Base-by-base conservation (phyloP, 2,113 vertebrate species). In the Plotosus lineatus region DNA sequence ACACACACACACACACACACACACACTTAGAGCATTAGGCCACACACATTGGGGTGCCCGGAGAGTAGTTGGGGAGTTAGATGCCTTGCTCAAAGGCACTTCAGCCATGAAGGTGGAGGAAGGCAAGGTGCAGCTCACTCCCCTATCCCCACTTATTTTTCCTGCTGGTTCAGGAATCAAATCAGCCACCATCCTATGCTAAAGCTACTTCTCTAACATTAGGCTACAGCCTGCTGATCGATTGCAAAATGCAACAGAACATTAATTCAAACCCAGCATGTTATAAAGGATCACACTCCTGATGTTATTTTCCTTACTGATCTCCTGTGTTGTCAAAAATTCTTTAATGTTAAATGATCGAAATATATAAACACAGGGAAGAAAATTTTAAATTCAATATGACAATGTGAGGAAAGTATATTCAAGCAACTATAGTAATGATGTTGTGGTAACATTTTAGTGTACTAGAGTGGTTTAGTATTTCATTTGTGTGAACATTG, bases 401-500 rank as follows among this genome's bases (percentile, higher is more conserved):
- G 40, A 77, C 23, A 15, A 60, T 40, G 58, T 23, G 28, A 77
- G 38, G 19, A 73, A 26, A 33, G 53, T 75, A 44, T 38, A 72
- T 61, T 51, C n/a, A n/a, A 42, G 60, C 68, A 40, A 77, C 51
- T 38, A 74, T 75, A 66, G 76, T n/a, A 79, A 66, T 83, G 55
- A 38, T 46, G 84, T 85, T 91, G 84, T 92, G 87, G 89, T 86
- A 89, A 89, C 90, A 93, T 95, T 87, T 87, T 91, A 94, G 89
- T 93, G 91, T 89, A 84, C 86, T 90, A 90, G 86, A 92, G 90
- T 80, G 86, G 86, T 90, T 93, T 92, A 90, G 88, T 93, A 93
- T 90, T 84, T 87, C 83, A 78, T 94, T 94, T 93, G 89, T 92
- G 72, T 66, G 92, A 89, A 90, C 90, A 85, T 93, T 94, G 91